phyloP scores from a whole-genome alignment of 2,113 vertebrate species.

The Rutilus rutilus region DNA sequence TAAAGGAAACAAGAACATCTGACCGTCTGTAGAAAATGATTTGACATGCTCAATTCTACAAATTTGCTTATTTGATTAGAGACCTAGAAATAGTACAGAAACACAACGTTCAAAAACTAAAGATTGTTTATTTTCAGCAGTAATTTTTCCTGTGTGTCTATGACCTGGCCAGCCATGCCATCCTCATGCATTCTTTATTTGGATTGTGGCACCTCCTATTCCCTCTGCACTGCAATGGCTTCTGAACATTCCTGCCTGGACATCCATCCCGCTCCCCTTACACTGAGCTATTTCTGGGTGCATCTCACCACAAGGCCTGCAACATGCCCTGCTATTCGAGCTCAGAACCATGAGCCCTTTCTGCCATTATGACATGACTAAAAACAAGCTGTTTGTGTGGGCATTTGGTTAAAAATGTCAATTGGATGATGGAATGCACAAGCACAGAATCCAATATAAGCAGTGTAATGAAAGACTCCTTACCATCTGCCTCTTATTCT shows the following conservation, averaged over 20 bases:
- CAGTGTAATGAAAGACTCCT: conserved; percentile 72
- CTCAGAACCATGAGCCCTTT: conserved; percentile 32
- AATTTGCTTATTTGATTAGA: conserved; percentile 1
- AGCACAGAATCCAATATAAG: conserved; percentile 49
- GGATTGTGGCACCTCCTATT: conserved; percentile 49
- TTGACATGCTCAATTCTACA: conserved; percentile 21
- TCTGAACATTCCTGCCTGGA: conserved; percentile 67
- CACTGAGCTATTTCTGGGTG: conserved; percentile 75
- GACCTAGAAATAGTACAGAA: conserved; percentile 14
- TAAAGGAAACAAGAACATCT: conserved; percentile 6
- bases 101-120: neutral
- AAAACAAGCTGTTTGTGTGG: conserved; percentile 14
- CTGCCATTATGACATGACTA: neutral
- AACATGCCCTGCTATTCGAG: conserved; percentile 55
- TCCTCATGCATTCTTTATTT: conserved; percentile 60
- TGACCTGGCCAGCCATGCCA: conserved; percentile 4
- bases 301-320: conserved; percentile 58
- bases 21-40: conserved; percentile 9
- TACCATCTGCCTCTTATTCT: conserved; percentile 99
- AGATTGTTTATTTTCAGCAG: neutral
- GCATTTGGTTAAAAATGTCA: neutral
- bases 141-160: neutral
- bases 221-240: conserved; percentile 63
- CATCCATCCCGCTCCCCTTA: conserved; percentile 74
- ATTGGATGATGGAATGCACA: conserved; percentile 8